A percentile compares a stretch with the other conserved stretches of the same genome.
phyloP scores from a whole-genome alignment of 2,113 vertebrate species.

The Labrus mixtus region DNA sequence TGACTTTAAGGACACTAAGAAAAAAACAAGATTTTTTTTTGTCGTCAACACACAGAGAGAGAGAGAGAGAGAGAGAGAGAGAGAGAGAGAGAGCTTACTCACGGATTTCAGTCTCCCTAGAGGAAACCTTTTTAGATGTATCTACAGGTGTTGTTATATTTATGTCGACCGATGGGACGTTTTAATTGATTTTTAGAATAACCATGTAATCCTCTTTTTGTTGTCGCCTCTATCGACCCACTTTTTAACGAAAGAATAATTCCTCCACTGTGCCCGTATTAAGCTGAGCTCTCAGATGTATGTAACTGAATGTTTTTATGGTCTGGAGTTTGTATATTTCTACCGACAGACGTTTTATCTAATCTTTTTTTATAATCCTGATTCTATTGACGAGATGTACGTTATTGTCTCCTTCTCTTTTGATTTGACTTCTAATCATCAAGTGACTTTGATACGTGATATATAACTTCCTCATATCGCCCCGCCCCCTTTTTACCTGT shows the following conservation, averaged over 20 bases:
- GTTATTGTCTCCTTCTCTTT: conserved; percentile 47
- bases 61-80: conserved; percentile 51
- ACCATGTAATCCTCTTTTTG: conserved; percentile 65
- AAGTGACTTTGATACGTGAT: conserved; percentile 77
- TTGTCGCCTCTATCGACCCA: conserved; percentile 36
- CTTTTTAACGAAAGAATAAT: conserved; percentile 42
- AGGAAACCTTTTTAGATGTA: conserved; percentile 92
- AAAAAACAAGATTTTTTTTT: not conserved
- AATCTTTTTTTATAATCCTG: conserved; percentile 81
- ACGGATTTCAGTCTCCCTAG: conserved; percentile 85
- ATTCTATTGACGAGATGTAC: conserved; percentile 78
- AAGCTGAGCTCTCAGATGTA: conserved; percentile 77
- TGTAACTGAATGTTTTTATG: conserved; percentile 80
- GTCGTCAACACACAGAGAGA: conserved; percentile 17
- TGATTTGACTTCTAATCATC: conserved; percentile 72
- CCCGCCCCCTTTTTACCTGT: conserved; percentile 54
- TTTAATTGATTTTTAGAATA: conserved; percentile 84
- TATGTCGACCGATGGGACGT: conserved; percentile 88
- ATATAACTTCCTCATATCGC: conserved; percentile 73
- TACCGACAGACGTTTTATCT: conserved; percentile 81
- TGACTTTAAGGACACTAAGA: conserved; percentile 46
- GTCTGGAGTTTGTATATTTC: conserved; percentile 85
- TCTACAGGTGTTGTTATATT: conserved; percentile 90
- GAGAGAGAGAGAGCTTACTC: conserved; percentile 41
- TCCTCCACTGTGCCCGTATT: conserved; percentile 64